These are phyloP conservation scores for Notodonta ziczac DNA, from an alignment of 2,888 invertebrate species.

Conservation along the genomic window DNA sequence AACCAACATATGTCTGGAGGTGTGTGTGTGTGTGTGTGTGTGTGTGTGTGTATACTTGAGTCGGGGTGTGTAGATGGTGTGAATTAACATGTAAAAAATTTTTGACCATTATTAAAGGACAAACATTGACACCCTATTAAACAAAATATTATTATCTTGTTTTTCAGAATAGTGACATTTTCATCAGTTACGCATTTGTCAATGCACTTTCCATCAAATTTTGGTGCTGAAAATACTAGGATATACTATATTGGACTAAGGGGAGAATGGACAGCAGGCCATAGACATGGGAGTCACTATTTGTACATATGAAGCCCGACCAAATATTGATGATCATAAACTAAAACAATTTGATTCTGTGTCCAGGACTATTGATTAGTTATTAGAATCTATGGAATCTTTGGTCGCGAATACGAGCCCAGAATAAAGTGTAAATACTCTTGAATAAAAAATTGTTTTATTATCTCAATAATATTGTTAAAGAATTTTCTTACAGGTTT, in stretches of 20 bases:
- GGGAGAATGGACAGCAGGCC: constrained; percentile 95
- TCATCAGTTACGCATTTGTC: constrained; percentile 94
- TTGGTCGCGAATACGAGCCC: background rate
- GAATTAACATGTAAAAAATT: too few species aligned
- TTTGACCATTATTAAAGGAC: too few species aligned
- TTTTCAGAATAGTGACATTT: constrained; percentile 94
- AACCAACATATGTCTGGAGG: too few species aligned
- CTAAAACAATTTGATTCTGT: constrained; percentile 86
- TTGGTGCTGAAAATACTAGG: constrained; percentile 92
- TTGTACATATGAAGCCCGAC: constrained; percentile 94
- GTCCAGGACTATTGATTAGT: constrained; percentile 82
- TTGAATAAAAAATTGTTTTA: background rate
- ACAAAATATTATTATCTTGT: constrained; percentile 1
- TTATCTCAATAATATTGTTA: constrained; percentile 3
- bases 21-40: too few species aligned
- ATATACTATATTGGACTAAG: constrained; percentile 97
- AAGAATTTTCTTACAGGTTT: too few species aligned
- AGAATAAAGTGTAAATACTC: constrained; percentile 1
- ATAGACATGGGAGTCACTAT: constrained; percentile 96
- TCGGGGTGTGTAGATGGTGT: too few species aligned
- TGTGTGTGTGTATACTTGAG: too few species aligned
- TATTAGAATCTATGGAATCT: background rate
- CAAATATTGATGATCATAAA: constrained; percentile 94
- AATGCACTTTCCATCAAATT: constrained; percentile 95
- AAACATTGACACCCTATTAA: too few species aligned